Evolutionary conservation across 1,140 invertebrate genomes (phyloP).

Genomic region (Phenacoccus solenopsis): DNA sequence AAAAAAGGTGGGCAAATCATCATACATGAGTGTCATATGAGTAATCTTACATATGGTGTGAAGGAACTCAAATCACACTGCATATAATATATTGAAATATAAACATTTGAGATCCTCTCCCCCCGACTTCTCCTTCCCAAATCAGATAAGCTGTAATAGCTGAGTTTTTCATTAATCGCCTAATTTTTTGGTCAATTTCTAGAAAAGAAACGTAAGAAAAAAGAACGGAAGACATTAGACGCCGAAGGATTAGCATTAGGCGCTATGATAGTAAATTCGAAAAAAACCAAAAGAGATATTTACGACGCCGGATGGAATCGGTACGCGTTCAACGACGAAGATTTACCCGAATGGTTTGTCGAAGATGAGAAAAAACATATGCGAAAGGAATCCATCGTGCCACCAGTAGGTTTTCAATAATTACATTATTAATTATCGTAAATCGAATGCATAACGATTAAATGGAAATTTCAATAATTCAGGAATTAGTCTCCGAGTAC

Average conservation of each 20-base stretch:
- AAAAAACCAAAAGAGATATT: slow-evolving; percentile 71
- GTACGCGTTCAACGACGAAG: slow-evolving; percentile 73
- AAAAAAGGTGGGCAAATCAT: too few relatives aligned
- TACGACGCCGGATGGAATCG: slow-evolving; percentile 83
- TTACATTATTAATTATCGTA: too few relatives aligned
- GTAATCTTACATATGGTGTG: too few relatives aligned
- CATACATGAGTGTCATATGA: too few relatives aligned
- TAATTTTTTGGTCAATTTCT: slow-evolving; percentile 14
- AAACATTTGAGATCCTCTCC: too few relatives aligned
- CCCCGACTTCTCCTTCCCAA: not conserved
- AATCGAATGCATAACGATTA: too few relatives aligned
- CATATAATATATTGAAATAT: not conserved
- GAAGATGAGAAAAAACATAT: slow-evolving; percentile 89
- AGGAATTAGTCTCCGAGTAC: slow-evolving; percentile 58
- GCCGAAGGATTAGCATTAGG: slow-evolving; percentile 78
- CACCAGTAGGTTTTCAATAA: slow-evolving; percentile 26
- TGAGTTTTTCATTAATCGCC: not conserved
- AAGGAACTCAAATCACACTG: too few relatives aligned
- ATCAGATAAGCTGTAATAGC: too few relatives aligned
- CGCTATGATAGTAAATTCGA: slow-evolving; percentile 66
- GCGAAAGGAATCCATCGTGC: slow-evolving; percentile 39
- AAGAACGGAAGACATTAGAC: slow-evolving; percentile 58
- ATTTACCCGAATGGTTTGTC: slow-evolving; percentile 91
- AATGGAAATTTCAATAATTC: slow-evolving; percentile 20
- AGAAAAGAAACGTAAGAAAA: slow-evolving; percentile 30